Evolutionary conservation across 2,113 vertebrate species (phyloP).

Genomic region (Heptranchias perlo): DNA sequence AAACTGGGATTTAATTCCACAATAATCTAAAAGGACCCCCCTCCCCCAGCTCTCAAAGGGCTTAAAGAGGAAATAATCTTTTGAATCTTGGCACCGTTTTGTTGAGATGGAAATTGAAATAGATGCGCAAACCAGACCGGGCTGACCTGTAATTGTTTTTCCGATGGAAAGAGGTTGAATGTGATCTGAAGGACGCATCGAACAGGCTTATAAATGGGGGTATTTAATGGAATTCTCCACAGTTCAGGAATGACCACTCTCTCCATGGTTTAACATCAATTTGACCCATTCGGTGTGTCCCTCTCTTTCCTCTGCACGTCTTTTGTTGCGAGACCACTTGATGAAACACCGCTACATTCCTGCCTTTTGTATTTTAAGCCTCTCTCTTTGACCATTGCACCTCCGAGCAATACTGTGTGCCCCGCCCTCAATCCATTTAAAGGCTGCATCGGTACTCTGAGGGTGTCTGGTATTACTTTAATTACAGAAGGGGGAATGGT

Average conservation of each 20-base stretch:
- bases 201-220: too few species aligned
- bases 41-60: background rate
- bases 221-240: too few species aligned
- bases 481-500: background rate
- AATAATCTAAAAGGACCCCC: background rate
- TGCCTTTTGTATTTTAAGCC: background rate
- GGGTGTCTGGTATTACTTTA: background rate
- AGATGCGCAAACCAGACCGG: background rate
- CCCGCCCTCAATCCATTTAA: background rate
- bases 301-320: background rate
- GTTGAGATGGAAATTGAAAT: background rate
- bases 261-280: background rate
- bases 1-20: background rate
- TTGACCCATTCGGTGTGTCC: background rate
- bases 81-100: background rate
- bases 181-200: background rate
- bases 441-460: background rate
- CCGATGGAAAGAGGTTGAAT: background rate
- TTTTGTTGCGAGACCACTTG: background rate
- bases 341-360: background rate
- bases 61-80: background rate
- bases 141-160: background rate
- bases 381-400: background rate
- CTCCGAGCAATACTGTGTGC: background rate
- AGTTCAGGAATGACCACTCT: background rate